phyloP scores from a whole-genome alignment of 2,888 invertebrate species.

The Ectropis crepuscularia region DNA sequence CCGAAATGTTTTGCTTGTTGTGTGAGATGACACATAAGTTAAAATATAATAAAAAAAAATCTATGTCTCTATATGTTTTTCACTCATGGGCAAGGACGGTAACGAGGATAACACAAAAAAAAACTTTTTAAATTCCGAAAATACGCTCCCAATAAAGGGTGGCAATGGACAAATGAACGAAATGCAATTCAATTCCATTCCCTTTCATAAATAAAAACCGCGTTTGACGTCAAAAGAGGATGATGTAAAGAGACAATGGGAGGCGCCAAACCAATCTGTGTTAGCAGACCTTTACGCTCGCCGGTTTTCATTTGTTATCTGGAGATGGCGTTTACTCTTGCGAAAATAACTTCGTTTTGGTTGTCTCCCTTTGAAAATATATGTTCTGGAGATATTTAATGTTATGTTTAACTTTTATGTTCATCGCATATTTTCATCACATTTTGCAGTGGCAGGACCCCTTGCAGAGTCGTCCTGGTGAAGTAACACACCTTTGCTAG shows the following conservation, averaged over 20 bases:
- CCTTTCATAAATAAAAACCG: conserved; percentile 39
- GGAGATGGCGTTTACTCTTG: neutral
- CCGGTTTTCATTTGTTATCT: conserved; percentile 25
- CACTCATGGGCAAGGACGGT: too few relatives aligned
- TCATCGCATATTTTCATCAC: too few relatives aligned
- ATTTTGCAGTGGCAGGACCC: too few relatives aligned
- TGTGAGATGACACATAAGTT: too few relatives aligned
- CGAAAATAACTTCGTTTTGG: conserved; percentile 8
- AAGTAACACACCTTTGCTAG: too few relatives aligned
- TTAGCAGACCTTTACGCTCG: conserved; percentile 18
- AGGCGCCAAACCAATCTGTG: conserved; percentile 25
- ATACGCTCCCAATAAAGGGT: conserved; percentile 13
- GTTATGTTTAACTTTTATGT: neutral
- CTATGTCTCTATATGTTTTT: too few relatives aligned
- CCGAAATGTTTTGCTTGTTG: too few relatives aligned
- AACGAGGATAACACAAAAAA: neutral
- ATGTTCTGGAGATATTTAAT: conserved; percentile 4
- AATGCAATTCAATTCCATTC: conserved; percentile 46
- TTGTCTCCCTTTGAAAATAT: conserved; percentile 5
- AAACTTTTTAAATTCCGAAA: neutral
- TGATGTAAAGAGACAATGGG: conserved; percentile 28
- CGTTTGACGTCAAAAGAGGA: conserved; percentile 19
- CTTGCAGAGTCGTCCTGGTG: too few relatives aligned
- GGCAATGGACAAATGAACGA: conserved; percentile 36
- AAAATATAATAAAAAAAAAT: too few relatives aligned